phyloP scores from a whole-genome alignment of 2,888 invertebrate genomes.

The Tricholauxania praeusta region DNA sequence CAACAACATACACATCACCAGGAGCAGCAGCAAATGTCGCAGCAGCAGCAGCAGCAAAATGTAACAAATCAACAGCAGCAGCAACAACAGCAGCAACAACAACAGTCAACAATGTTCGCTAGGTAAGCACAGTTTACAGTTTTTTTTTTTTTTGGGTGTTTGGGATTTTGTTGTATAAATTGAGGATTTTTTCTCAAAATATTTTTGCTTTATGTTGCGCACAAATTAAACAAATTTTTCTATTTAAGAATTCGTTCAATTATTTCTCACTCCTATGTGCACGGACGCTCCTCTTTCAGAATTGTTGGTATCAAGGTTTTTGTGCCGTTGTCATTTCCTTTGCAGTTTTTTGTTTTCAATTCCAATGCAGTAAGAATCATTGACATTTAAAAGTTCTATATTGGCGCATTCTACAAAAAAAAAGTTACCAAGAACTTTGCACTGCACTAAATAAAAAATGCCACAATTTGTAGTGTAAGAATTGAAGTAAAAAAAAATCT shows the following conservation, averaged over 20 bases:
- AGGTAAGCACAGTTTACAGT: slow-evolving; percentile 48
- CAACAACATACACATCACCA: slow-evolving; percentile 44
- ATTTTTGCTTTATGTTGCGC: too few relatives aligned
- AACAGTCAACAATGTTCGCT: slow-evolving; percentile 56
- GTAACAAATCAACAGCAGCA: slow-evolving; percentile 45
- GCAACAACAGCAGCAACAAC: slow-evolving; percentile 50
- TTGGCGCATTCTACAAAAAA: too few relatives aligned
- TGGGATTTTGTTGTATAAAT: slow-evolving; percentile 10
- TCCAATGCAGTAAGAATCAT: background rate
- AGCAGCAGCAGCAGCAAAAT: slow-evolving; percentile 41
- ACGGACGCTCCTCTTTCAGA: slow-evolving; percentile 7
- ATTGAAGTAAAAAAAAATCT: too few relatives aligned
- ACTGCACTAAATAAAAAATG: too few relatives aligned
- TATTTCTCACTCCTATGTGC: background rate
- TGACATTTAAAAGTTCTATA: background rate
- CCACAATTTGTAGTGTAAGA: too few relatives aligned
- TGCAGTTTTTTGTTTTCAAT: too few relatives aligned
- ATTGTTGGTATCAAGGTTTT: background rate
- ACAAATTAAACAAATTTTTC: background rate
- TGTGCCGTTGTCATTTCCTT: background rate
- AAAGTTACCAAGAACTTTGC: too few relatives aligned
- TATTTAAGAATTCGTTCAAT: background rate
- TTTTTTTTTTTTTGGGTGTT: slow-evolving; percentile 11
- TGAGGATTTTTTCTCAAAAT: background rate
- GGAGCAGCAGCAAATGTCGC: slow-evolving; percentile 47